These are phyloP conservation scores for Heterodera schachtii DNA, from an alignment of 1,140 invertebrate genomes.

Conservation along the genomic window DNA sequence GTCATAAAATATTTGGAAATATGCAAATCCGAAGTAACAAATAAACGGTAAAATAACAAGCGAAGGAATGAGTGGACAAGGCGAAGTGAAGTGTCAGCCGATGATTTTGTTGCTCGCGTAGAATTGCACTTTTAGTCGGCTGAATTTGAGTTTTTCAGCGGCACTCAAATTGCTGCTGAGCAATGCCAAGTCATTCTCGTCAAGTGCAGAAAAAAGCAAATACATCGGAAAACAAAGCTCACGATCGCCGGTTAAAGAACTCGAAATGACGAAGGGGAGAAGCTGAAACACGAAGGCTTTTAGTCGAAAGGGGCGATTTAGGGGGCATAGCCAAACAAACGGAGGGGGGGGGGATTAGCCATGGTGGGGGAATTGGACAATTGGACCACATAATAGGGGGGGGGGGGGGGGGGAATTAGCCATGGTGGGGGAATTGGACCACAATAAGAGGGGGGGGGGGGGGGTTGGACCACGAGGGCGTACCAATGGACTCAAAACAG, in stretches of 20 bases:
- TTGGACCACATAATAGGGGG: too few species aligned
- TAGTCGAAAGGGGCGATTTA: neutral
- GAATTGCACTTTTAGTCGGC: slow-evolving; percentile 30
- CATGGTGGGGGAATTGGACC: too few species aligned
- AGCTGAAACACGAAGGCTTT: slow-evolving; percentile 9
- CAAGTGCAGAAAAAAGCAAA: slow-evolving; percentile 16
- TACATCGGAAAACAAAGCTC: slow-evolving; percentile 28
- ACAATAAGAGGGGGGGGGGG: too few species aligned
- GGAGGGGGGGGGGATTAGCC: too few species aligned
- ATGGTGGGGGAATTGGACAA: too few species aligned
- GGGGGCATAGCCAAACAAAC: too few species aligned
- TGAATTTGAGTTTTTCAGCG: slow-evolving; percentile 30
- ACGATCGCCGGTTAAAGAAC: slow-evolving; percentile 26
- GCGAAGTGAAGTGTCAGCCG: slow-evolving; percentile 16
- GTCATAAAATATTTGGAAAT: slow-evolving; percentile 65
- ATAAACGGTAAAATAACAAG: neutral
- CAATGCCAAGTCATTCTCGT: slow-evolving; percentile 29
- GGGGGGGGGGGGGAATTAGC: too few species aligned
- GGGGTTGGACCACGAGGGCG: too few species aligned
- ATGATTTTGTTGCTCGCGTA: slow-evolving; percentile 36
- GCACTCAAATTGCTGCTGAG: slow-evolving; percentile 27
- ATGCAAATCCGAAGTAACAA: slow-evolving; percentile 50
- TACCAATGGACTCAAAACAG: too few species aligned
- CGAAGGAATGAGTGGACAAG: neutral
- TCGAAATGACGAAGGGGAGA: slow-evolving; percentile 19